Conservation (phyloP, 2,797 vertebrate species). For the Eulemur rubriventer region DNA sequence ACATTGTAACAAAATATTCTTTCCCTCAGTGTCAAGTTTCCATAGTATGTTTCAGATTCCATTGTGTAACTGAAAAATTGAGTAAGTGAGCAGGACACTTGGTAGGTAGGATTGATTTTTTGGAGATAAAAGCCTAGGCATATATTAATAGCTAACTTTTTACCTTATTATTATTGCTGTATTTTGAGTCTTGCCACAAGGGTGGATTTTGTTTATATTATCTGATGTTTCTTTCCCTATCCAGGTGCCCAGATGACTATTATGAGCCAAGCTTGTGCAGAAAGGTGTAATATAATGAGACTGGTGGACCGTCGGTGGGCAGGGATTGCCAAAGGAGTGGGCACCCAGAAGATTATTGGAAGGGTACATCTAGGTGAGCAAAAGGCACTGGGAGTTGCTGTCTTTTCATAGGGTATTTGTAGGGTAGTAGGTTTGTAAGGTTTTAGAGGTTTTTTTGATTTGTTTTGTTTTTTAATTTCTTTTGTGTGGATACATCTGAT, state of each 20-base stretch:
- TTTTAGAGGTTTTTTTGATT: not conserved
- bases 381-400: not conserved
- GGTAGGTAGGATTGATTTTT: not conserved
- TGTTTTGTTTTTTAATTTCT: not conserved
- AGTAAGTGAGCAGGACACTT: not conserved
- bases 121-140: not conserved
- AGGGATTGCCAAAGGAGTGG: slow-evolving; percentile 98
- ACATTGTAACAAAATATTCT: not conserved
- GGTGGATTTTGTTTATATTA: not conserved
- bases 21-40: not conserved
- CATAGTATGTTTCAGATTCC: not conserved
- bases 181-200: not conserved
- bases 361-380: slow-evolving; percentile 95
- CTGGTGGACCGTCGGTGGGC: slow-evolving; percentile 98
- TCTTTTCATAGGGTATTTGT: not conserved
- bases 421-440: not conserved
- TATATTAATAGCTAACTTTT: not conserved
- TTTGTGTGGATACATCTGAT: not conserved
- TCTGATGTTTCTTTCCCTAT: slow-evolving; percentile 24
- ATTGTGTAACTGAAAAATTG: not conserved
- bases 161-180: not conserved
- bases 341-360: slow-evolving; percentile 99
- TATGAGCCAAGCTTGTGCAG: slow-evolving; percentile 99
- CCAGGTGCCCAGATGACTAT: slow-evolving; percentile 99
- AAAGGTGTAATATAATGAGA: slow-evolving; percentile 99